Percentiles rank a stretch among this genome's conserved stretches.
phyloP scores from a whole-genome alignment of 2,888 invertebrate species.

The Horisme vitalbata region DNA sequence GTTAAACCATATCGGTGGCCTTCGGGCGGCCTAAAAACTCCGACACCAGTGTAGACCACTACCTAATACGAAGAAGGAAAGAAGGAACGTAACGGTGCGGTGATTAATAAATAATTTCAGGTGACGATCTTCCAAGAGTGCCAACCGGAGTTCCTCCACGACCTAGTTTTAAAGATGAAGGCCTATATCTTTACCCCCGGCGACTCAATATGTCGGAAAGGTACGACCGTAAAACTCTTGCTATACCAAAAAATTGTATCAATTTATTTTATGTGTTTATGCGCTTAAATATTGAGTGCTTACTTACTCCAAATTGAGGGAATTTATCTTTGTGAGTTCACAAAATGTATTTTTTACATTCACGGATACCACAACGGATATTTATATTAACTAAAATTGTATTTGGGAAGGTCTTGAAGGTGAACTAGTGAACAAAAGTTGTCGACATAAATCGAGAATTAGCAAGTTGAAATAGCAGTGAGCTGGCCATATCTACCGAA shows the following conservation, averaged over 20 bases:
- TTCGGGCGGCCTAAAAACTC: too few species aligned
- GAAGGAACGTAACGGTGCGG: too few species aligned
- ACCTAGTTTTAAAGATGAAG: slow-evolving; percentile 98
- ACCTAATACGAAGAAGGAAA: too few species aligned
- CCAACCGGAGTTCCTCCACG: slow-evolving; percentile 98
- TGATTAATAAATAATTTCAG: slow-evolving; percentile 84
- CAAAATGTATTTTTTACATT: background rate
- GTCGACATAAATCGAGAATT: too few species aligned
- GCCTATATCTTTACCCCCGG: slow-evolving; percentile 99
- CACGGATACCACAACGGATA: too few species aligned
- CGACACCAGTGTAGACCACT: too few species aligned
- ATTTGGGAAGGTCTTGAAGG: too few species aligned
- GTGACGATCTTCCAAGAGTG: slow-evolving; percentile 98
- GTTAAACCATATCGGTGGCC: too few species aligned
- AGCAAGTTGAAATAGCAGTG: too few species aligned
- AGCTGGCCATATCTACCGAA: too few species aligned
- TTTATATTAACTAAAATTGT: too few species aligned
- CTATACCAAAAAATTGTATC: slow-evolving; percentile 11
- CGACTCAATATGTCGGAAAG: slow-evolving; percentile 97
- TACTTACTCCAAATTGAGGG: background rate
- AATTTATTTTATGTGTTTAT: slow-evolving; percentile 13
- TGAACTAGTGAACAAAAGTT: too few species aligned
- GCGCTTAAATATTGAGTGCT: slow-evolving; percentile 2
- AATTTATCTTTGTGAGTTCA: background rate
- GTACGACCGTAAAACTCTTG: slow-evolving; percentile 53